Conservation (phyloP, 2,113 vertebrate genomes). For the Dicentrarchus labrax region DNA sequence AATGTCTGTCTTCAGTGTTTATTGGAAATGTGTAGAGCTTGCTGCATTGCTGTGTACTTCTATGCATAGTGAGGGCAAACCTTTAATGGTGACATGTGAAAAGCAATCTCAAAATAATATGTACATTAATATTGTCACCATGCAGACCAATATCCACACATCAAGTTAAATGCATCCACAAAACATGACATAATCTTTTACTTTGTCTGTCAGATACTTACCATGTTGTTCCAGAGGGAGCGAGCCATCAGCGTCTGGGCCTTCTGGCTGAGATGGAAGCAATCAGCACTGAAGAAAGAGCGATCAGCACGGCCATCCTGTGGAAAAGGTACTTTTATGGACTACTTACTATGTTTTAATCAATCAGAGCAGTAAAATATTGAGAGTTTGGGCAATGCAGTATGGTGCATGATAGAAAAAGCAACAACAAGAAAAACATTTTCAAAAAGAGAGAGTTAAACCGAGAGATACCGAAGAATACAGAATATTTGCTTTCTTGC, state of each 20-base stretch:
- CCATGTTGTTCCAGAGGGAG: constrained; percentile 92
- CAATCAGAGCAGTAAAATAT: background rate
- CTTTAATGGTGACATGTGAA: background rate
- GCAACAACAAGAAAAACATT: background rate
- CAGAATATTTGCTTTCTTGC: too few species aligned
- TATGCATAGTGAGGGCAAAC: too few species aligned
- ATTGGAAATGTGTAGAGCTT: too few species aligned
- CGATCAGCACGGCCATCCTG: constrained; percentile 87
- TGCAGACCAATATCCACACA: background rate
- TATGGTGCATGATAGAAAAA: background rate
- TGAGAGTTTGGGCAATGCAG: too few species aligned
- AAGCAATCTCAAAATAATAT: background rate
- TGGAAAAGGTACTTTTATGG: background rate
- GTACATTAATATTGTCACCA: background rate
- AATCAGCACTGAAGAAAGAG: constrained; percentile 92
- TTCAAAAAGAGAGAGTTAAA: background rate
- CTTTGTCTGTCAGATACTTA: constrained; percentile 63
- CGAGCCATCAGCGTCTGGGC: constrained; percentile 89
- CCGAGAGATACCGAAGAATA: too few species aligned
- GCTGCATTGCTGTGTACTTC: too few species aligned
- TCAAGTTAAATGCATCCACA: background rate
- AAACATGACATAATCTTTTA: background rate
- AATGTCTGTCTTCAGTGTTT: too few species aligned
- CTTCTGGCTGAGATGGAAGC: constrained; percentile 91
- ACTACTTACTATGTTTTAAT: background rate